Conservation (phyloP, 1,140 invertebrate species). For the Magallana gigas region DNA sequence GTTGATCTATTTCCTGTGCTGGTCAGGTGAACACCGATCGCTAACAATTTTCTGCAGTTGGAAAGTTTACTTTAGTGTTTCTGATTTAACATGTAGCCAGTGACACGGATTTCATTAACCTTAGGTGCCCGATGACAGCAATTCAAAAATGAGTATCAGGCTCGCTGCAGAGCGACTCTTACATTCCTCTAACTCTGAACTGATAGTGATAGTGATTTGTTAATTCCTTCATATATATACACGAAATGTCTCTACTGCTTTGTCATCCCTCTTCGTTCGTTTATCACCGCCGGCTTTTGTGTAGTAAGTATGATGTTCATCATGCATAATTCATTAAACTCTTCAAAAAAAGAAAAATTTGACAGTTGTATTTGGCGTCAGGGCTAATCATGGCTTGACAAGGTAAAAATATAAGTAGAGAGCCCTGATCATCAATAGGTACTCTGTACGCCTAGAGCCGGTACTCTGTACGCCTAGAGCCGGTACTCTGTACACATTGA, state of each 20-base stretch:
- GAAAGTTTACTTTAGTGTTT: constrained; percentile 9
- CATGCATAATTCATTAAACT: constrained; percentile 30
- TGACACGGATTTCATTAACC: constrained; percentile 28
- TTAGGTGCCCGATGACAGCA: neutral
- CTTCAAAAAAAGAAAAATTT: constrained; percentile 29
- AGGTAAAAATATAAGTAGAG: constrained; percentile 11
- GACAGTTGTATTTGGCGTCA: constrained; percentile 12
- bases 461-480: too few relatives aligned
- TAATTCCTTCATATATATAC: constrained; percentile 33
- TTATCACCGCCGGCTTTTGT: constrained; percentile 16
- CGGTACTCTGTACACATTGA: too few relatives aligned
- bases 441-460: neutral
- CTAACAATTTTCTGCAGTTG: neutral
- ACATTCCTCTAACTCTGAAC: neutral
- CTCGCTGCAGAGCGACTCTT: neutral
- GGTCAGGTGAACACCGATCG: neutral
- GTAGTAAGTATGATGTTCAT: constrained; percentile 33
- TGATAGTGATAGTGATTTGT: constrained; percentile 8
- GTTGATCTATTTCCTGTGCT: neutral
- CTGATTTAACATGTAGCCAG: constrained; percentile 11
- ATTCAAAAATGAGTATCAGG: neutral
- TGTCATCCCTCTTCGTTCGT: constrained; percentile 19
- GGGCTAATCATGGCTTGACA: constrained; percentile 6
- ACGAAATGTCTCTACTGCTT: constrained; percentile 3
- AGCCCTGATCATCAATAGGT: constrained; percentile 5